phyloP scores from a whole-genome alignment of 64 coral and sea anemone genomes.

The Stichodactyla mertensii region DNA sequence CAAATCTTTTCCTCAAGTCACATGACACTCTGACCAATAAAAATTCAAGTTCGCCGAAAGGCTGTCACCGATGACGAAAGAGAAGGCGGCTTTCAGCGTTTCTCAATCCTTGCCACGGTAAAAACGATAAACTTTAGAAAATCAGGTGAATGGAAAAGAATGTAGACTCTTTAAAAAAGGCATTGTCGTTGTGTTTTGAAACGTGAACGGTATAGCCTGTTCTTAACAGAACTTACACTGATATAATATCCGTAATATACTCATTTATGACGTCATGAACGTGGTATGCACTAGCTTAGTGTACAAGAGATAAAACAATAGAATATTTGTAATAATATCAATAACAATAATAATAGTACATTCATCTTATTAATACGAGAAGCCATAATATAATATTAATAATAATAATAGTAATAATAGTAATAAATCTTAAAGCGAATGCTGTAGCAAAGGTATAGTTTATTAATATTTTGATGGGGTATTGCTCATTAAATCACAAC shows the following conservation, averaged over 20 bases:
- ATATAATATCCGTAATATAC: not conserved
- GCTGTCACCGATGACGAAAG: too few species aligned
- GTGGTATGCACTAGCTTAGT: conserved; percentile 14
- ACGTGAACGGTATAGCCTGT: not conserved
- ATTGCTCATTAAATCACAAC: not conserved
- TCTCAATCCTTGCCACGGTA: not conserved
- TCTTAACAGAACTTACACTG: not conserved
- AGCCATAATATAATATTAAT: not conserved
- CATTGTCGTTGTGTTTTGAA: not conserved
- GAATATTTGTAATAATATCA: conserved; percentile 10
- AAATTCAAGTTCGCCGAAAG: too few species aligned
- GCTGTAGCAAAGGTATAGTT: not conserved
- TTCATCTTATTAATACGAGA: not conserved
- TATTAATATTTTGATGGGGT: not conserved
- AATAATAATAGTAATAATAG: not conserved
- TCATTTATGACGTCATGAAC: conserved; percentile 14
- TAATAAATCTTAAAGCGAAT: conserved; percentile 18
- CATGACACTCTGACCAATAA: not conserved
- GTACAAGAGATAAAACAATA: conserved; percentile 11
- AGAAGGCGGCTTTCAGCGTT: not conserved
- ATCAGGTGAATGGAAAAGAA: conserved; percentile 1
- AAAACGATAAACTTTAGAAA: not conserved
- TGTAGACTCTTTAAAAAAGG: not conserved
- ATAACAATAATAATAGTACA: not conserved
- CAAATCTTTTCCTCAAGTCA: not conserved